A percentile compares a stretch with the other conserved stretches of the same genome.
Conservation (phyloP, 2,888 invertebrate genomes). For the Crioceris asparagi region DNA sequence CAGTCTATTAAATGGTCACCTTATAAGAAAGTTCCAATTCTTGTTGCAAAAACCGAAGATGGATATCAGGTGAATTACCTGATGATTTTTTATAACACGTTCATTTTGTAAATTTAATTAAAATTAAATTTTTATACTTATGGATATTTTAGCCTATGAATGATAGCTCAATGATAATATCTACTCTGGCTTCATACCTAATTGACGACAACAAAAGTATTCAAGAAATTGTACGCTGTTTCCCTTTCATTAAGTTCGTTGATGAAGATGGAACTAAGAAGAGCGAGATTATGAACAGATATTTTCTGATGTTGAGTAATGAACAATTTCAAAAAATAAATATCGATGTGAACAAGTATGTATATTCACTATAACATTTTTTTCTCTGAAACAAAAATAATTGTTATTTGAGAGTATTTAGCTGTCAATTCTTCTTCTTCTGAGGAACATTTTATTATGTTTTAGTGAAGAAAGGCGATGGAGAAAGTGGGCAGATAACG, state of each 20-base stretch:
- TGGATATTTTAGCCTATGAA: conserved; percentile 71
- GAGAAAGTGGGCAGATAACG: conserved; percentile 90
- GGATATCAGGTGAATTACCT: conserved; percentile 59
- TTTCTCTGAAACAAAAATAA: conserved; percentile 32
- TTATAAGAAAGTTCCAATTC: conserved; percentile 91
- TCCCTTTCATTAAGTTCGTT: conserved; percentile 58
- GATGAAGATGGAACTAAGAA: conserved; percentile 58
- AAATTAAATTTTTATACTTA: too few species aligned
- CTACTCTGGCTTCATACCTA: conserved; percentile 70
- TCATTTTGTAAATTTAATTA: too few species aligned
- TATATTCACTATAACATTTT: too few species aligned
- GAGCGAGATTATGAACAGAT: conserved; percentile 74
- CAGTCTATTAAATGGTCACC: conserved; percentile 87
- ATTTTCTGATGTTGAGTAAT: conserved; percentile 74
- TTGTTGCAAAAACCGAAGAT: conserved; percentile 61
- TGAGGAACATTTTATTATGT: conserved; percentile 23
- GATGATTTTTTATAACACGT: too few species aligned
- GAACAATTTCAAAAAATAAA: too few species aligned
- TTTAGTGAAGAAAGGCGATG: conserved; percentile 85
- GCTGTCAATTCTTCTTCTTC: conserved; percentile 4
- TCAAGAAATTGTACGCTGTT: conserved; percentile 61
- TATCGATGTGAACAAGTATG: too few species aligned
- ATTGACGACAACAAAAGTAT: conserved; percentile 49
- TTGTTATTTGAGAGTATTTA: neutral
- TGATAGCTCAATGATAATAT: conserved; percentile 92